Conservation (phyloP, 2,888 invertebrate genomes). For the Leucophora obtusa region DNA sequence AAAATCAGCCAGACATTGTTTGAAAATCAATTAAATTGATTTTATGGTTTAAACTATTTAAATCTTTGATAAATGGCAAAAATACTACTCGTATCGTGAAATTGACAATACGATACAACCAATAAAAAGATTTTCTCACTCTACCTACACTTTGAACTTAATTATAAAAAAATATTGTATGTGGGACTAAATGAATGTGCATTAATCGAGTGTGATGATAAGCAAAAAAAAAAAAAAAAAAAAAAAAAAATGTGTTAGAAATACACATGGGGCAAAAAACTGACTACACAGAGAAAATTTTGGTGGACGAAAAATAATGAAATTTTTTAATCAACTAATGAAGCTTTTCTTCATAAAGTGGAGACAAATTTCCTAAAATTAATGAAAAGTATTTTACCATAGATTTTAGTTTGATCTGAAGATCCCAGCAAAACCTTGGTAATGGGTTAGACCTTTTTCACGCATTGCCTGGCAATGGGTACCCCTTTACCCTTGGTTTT, state of each 20-base stretch:
- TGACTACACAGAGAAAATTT: no score
- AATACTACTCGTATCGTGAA: not conserved
- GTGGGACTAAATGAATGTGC: slow-evolving; percentile 2
- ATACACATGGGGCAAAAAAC: not conserved
- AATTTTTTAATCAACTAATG: no score
- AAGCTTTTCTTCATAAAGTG: no score
- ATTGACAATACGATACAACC: not conserved
- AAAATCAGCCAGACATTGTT: slow-evolving; percentile 5
- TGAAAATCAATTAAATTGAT: slow-evolving; percentile 2
- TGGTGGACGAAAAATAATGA: no score
- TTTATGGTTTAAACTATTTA: slow-evolving; percentile 2
- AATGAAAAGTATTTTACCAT: no score
- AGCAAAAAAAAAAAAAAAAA: no score
- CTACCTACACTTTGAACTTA: not conserved
- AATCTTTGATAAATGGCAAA: not conserved
- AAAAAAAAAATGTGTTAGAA: not conserved
- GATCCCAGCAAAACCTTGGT: no score
- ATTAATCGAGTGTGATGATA: slow-evolving; percentile 4
- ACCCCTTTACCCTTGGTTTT: no score
- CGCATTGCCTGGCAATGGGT: no score
- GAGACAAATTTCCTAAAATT: no score
- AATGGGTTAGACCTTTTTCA: no score
- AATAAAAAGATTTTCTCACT: not conserved
- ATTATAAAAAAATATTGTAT: not conserved
- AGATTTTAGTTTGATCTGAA: no score